phyloP scores from a whole-genome alignment of 2,797 vertebrate genomes.

The Myioborus miniatus region DNA sequence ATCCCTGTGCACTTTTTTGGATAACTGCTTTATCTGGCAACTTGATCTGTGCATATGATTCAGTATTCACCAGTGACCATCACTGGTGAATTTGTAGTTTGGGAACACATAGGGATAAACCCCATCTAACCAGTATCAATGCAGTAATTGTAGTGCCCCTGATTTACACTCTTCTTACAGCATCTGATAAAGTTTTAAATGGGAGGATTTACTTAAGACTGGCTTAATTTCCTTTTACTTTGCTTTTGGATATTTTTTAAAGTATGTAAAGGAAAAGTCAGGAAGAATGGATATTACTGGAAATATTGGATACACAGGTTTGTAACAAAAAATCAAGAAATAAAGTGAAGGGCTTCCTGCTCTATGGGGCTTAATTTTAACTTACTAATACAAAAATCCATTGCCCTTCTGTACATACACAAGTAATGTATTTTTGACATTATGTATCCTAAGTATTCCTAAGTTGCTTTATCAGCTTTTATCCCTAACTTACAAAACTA shows the following conservation, averaged over 20 bases:
- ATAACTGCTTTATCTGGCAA: neutral
- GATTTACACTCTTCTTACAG: neutral
- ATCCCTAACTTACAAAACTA: neutral
- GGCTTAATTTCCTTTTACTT: neutral
- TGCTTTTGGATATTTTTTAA: neutral
- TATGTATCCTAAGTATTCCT: neutral
- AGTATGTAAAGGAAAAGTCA: neutral
- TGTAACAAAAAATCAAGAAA: neutral
- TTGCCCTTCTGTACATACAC: neutral
- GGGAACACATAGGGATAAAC: neutral
- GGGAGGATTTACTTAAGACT: neutral
- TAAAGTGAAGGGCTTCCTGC: neutral
- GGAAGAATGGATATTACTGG: neutral
- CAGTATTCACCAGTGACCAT: neutral
- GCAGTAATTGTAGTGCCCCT: neutral
- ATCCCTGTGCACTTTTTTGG: neutral
- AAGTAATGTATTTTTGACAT: neutral
- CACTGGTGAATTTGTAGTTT: neutral
- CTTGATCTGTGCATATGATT: neutral
- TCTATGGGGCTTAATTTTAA: neutral
- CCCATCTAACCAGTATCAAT: neutral
- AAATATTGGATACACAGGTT: neutral
- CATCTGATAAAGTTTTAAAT: neutral
- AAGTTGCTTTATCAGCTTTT: neutral
- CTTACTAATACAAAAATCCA: neutral